These are phyloP conservation scores for Drosophila suzukii DNA, from an alignment of 1,140 invertebrate genomes.

Conservation along the genomic window DNA sequence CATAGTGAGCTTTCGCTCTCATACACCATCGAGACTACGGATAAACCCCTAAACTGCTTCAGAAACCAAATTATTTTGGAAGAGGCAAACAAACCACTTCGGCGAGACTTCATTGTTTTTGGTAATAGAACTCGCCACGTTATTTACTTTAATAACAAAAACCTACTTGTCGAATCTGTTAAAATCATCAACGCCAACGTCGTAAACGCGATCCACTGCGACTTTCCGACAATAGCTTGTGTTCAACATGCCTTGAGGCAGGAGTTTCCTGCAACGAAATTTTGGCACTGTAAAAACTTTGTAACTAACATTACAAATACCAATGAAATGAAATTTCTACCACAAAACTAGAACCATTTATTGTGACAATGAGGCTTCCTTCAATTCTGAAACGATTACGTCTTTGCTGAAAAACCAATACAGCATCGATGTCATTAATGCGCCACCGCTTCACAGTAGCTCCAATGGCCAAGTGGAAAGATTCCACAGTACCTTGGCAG, in stretches of 20 bases:
- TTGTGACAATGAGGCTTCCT: constrained; percentile 32
- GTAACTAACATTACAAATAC: constrained; percentile 11
- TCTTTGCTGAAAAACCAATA: constrained; percentile 2
- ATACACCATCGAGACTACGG: constrained; percentile 20
- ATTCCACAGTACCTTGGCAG: neutral
- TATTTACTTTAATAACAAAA: neutral
- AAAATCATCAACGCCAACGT: constrained; percentile 5
- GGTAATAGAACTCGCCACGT: constrained; percentile 12
- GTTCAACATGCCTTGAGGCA: neutral
- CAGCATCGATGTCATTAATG: constrained; percentile 8
- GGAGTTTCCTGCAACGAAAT: constrained; percentile 14
- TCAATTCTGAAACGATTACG: constrained; percentile 17
- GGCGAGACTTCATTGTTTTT: constrained; percentile 6
- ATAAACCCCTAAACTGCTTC: constrained; percentile 40
- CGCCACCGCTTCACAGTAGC: constrained; percentile 4
- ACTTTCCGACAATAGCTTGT: constrained; percentile 20
- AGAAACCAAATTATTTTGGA: constrained; percentile 37
- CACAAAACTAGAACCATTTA: constrained; percentile 21
- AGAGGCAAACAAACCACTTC: constrained; percentile 9
- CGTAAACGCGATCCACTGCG: constrained; percentile 18
- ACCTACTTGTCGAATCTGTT: neutral
- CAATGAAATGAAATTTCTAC: constrained; percentile 37
- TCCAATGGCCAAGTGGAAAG: constrained; percentile 1
- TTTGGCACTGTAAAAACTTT: constrained; percentile 16
- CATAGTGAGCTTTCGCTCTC: constrained; percentile 22